Evolutionary conservation across 2,888 invertebrate species (phyloP).

Genomic region (Dryocosmus kuriphilus): DNA sequence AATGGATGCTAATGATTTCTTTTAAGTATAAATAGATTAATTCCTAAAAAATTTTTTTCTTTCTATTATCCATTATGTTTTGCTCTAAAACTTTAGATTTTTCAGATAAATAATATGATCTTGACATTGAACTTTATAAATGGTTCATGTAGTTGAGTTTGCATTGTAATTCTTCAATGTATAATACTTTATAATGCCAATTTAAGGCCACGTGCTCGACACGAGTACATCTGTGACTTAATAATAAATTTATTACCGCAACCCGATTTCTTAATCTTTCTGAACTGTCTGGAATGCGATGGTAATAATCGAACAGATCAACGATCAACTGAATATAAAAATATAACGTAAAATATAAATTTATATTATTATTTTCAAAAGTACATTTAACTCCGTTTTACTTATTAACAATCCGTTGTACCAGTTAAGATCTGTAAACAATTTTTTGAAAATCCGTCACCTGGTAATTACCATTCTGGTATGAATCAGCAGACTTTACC

Average conservation of each 20-base stretch:
- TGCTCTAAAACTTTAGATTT: not conserved
- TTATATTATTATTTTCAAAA: too few relatives aligned
- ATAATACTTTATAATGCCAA: slow-evolving; percentile 1
- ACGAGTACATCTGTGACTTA: slow-evolving; percentile 31
- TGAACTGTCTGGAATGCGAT: not conserved
- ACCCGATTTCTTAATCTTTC: not conserved
- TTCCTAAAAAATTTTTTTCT: not conserved
- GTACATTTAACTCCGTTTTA: too few relatives aligned
- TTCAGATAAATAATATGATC: not conserved
- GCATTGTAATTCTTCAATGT: slow-evolving; percentile 21
- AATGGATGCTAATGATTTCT: not conserved
- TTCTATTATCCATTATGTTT: not conserved
- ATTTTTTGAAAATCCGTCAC: not conserved
- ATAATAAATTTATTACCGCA: slow-evolving; percentile 13
- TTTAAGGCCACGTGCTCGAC: not conserved
- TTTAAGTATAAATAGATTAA: not conserved
- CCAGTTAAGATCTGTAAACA: not conserved
- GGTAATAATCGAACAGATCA: not conserved
- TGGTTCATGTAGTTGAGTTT: not conserved
- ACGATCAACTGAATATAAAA: not conserved
- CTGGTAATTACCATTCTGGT: not conserved
- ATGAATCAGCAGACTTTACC: slow-evolving; percentile 2
- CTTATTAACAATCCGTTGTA: too few relatives aligned
- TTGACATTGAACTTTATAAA: slow-evolving; percentile 11
- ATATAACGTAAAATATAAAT: not conserved